Conservation (phyloP, 2,797 vertebrate genomes). For the Hypotaenidia philippensis region DNA sequence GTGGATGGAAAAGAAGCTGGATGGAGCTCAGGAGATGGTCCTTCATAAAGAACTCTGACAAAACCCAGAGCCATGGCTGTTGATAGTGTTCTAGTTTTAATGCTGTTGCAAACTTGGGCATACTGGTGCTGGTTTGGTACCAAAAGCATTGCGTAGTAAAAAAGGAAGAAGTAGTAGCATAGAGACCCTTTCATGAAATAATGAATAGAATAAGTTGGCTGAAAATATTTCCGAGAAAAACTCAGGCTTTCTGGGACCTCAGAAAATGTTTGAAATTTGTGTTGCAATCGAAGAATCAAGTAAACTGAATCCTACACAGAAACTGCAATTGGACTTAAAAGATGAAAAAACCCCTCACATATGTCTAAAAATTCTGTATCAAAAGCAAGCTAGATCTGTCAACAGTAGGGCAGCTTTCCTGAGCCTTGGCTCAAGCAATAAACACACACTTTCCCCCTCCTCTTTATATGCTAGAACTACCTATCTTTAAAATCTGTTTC, state of each 20-base stretch:
- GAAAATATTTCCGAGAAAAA: not conserved
- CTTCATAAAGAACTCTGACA: not conserved
- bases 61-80: not conserved
- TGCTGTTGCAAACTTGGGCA: not conserved
- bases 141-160: not conserved
- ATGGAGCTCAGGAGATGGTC: not conserved
- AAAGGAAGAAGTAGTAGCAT: not conserved
- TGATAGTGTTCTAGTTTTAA: not conserved
- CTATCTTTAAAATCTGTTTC: not conserved
- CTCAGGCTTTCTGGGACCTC: not conserved
- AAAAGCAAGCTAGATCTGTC: not conserved
- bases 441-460: fast-evolving
- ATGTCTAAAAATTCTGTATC: not conserved
- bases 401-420: not conserved
- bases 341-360: not conserved
- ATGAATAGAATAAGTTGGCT: not conserved
- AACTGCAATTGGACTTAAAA: not conserved
- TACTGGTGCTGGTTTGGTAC: not conserved
- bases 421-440: not conserved
- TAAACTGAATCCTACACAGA: not conserved
- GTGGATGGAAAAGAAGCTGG: not conserved
- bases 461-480: not conserved
- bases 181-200: not conserved
- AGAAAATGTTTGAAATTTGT: not conserved
- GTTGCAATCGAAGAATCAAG: not conserved